These are phyloP conservation scores for Prinia subflava DNA, from an alignment of 2,113 vertebrate genomes.

Conservation along the genomic window DNA sequence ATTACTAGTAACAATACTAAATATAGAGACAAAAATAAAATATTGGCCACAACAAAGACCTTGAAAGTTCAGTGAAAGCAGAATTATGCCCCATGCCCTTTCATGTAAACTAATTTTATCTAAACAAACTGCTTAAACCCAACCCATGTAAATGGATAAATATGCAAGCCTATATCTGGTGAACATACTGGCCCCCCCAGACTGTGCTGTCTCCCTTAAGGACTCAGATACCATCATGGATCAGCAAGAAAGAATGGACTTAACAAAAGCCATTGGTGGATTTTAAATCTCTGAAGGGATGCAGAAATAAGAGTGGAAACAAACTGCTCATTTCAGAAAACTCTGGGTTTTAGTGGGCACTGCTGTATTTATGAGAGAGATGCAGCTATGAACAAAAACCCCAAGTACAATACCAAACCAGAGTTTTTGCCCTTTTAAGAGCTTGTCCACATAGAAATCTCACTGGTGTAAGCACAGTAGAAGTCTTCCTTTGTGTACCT, in stretches of 20 bases:
- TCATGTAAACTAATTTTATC: not conserved
- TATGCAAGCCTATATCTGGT: not conserved
- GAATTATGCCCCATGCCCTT: not conserved
- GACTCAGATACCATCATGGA: not conserved
- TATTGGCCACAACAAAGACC: not conserved
- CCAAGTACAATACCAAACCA: not conserved
- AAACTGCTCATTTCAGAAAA: not conserved
- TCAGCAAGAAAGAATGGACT: not conserved
- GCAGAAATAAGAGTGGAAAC: not conserved
- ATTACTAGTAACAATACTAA: not conserved
- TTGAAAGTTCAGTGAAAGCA: not conserved
- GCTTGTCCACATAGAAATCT: not conserved
- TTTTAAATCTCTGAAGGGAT: not conserved
- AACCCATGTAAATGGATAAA: not conserved
- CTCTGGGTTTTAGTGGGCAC: not conserved
- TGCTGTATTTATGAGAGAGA: not conserved
- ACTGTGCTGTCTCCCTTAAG: not conserved
- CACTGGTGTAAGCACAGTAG: not conserved
- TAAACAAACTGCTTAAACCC: not conserved
- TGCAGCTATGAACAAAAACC: not conserved
- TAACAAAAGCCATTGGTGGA: slow-evolving; percentile 1
- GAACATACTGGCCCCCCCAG: not conserved
- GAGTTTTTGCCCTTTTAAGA: not conserved
- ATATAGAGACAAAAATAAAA: not conserved
- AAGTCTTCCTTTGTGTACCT: not conserved